Base-by-base conservation (phyloP, 2,888 invertebrate species). In the Scaptomyza tumidula region DNA sequence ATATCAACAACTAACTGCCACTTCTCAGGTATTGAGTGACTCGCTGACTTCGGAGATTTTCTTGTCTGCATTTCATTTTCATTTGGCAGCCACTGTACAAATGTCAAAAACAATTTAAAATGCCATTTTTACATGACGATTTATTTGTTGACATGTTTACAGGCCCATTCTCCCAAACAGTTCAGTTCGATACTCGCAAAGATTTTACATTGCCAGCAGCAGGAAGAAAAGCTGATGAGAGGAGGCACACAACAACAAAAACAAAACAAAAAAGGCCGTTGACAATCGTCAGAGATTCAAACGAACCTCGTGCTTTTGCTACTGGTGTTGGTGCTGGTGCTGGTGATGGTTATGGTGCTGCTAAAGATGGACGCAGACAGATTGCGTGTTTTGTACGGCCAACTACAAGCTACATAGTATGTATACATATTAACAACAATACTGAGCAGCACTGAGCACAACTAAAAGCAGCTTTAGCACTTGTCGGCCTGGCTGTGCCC, bases 71-170 rank as follows among this genome's bases (percentile, higher is more conserved):
- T 83, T 83, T 83, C 86, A 83, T 83, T 75, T 83, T 83, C 86
- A 83, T 83, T 83, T 83, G 83, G 83, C 83, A 86, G 83, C 76
- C 80, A 70, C 86, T 71, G 83, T 80, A 75, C 84, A 84, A 89
- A 88, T 82, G 90, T 90, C 90, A 82, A 66, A 87, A 90, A 86
- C 90, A 84, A 90, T 90, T 90, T 90, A 78, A 89, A 90, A 90
- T 88, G 80, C 89, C 88, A 90, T 90, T 85, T 87, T 86, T 87
- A 87, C 87, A 85, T 83, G 88, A 88, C 88, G 89, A 86, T 90
- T 90, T 89, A 86, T 89, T 83, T 86, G 89, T 87, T 86, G 86
- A 83, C 81, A 79, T 86, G 74, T 75, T 84, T 77, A 78, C 78
- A 68, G 74, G 70, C 77, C 61, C 76, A 72, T 69, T 65, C 73